These are phyloP conservation scores for Pteria penguin DNA, from an alignment of 2,888 invertebrate species.

Conservation along the genomic window DNA sequence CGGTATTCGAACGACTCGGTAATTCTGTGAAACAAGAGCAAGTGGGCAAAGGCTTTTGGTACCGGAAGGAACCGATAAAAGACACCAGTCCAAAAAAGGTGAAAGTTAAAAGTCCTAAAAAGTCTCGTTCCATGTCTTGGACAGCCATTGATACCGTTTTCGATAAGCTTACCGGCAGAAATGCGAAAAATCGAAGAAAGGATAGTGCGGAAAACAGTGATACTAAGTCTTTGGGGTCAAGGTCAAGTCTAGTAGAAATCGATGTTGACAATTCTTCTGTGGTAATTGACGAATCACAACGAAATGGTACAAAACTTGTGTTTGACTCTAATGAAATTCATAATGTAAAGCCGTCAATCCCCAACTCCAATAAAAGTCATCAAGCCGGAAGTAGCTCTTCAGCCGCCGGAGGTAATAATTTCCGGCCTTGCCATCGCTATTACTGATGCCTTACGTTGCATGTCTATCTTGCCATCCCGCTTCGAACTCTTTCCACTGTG, in stretches of 20 bases:
- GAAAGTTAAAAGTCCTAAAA: conserved; percentile 12
- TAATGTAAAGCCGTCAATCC: background rate
- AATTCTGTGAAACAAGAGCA: background rate
- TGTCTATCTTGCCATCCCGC: background rate
- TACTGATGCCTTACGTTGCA: conserved; percentile 1
- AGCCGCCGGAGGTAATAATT: background rate
- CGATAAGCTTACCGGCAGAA: no score
- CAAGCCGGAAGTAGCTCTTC: background rate
- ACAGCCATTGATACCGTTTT: background rate
- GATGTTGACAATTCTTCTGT: conserved; percentile 2
- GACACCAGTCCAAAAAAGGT: conserved; percentile 2
- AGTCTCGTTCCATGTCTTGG: background rate
- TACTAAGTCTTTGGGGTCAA: background rate
- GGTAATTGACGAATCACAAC: background rate
- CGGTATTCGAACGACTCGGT: background rate
- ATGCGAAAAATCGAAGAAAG: no score
- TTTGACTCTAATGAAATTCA: background rate
- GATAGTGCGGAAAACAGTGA: no score
- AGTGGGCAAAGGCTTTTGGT: conserved; percentile 7
- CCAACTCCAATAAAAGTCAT: background rate
- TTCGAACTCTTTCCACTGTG: no score
- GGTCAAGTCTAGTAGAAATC: background rate
- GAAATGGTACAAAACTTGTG: background rate
- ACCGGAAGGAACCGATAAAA: conserved; percentile 10
- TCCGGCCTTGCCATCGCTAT: background rate